Percentiles rank a stretch among this genome's conserved stretches.
Conservation (phyloP, 2,888 invertebrate species). For the Notodonta ziczac region DNA sequence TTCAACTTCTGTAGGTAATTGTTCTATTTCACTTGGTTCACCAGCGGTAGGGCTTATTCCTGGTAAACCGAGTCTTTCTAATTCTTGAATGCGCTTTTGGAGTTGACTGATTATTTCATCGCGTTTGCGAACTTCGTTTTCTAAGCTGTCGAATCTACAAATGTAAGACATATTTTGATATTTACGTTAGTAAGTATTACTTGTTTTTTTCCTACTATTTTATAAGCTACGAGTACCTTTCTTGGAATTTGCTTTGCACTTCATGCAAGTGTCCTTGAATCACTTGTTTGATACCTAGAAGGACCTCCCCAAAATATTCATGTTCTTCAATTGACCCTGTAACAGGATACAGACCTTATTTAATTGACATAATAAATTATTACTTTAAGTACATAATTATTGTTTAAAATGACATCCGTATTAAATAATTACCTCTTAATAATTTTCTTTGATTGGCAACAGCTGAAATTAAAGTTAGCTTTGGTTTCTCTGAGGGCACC, state of each 20-base stretch:
- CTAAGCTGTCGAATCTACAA: slow-evolving; percentile 88
- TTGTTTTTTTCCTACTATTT: not conserved
- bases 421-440: slow-evolving; percentile 74
- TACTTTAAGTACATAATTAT: not conserved
- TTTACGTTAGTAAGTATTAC: slow-evolving; percentile 4
- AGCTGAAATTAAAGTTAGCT: slow-evolving; percentile 82
- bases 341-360: slow-evolving; percentile 45
- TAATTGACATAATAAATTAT: slow-evolving; percentile 16
- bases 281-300: slow-evolving; percentile 91
- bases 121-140: slow-evolving; percentile 91
- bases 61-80: slow-evolving; percentile 80
- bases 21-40: slow-evolving; percentile 35
- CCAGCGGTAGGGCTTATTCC: slow-evolving; percentile 35
- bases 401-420: not conserved
- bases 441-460: slow-evolving; percentile 85
- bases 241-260: slow-evolving; percentile 89
- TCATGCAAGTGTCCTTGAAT: slow-evolving; percentile 90
- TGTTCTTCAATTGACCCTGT: slow-evolving; percentile 89
- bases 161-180: slow-evolving; percentile 2
- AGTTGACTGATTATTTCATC: slow-evolving; percentile 93
- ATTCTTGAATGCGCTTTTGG: slow-evolving; percentile 88
- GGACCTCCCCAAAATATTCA: slow-evolving; percentile 92
- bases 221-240: slow-evolving; percentile 63
- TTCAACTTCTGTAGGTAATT: slow-evolving; percentile 23
- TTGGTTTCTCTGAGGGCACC: slow-evolving; percentile 83